These are phyloP conservation scores for Mercenaria mercenaria DNA, from an alignment of 1,140 invertebrate genomes.

Conservation along the genomic window DNA sequence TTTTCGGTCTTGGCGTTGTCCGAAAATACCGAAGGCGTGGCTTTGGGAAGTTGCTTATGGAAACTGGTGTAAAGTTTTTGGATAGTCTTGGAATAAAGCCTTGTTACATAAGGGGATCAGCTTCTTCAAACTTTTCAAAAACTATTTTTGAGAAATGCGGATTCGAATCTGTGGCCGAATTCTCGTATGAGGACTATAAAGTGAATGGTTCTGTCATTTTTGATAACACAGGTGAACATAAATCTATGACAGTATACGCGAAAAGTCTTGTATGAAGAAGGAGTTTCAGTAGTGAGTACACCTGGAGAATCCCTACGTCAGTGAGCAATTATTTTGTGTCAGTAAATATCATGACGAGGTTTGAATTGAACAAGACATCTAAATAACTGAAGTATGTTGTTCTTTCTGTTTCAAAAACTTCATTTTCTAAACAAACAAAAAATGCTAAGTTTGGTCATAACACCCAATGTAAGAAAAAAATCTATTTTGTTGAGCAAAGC, in stretches of 20 bases:
- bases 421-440: no score
- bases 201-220: not conserved
- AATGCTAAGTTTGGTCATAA: no score
- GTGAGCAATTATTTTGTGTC: not conserved
- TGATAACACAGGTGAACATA: conserved; percentile 26
- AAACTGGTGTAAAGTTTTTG: not conserved
- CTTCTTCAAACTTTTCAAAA: conserved; percentile 9
- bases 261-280: not conserved
- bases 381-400: no score
- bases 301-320: not conserved
- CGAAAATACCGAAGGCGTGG: not conserved
- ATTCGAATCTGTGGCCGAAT: not conserved
- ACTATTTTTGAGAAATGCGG: not conserved
- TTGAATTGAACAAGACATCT: not conserved
- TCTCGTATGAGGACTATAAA: not conserved
- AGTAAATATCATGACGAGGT: not conserved
- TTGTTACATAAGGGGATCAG: not conserved
- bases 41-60: not conserved
- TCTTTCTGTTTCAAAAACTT: no score
- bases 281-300: not conserved
- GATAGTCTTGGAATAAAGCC: not conserved
- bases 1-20: conserved; percentile 25
- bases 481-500: no score
- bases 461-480: no score
- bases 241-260: not conserved